Evolutionary conservation across 2,797 vertebrate genomes (phyloP).

Genomic region (Lacerta viridis): DNA sequence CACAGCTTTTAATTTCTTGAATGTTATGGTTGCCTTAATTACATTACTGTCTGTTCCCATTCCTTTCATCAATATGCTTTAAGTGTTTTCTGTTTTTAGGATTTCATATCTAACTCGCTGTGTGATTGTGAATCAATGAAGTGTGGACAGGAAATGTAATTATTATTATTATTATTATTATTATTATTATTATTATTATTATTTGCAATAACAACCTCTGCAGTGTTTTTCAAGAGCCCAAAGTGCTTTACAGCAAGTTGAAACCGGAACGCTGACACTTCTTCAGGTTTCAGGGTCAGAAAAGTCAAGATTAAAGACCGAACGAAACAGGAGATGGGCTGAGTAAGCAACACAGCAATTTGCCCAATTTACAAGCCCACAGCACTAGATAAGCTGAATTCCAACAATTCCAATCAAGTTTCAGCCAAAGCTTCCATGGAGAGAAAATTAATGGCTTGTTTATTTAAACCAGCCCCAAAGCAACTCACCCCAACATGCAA

Average conservation of each 20-base stretch:
- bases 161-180: too few relatives aligned
- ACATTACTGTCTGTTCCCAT: too few relatives aligned
- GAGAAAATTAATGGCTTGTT: conserved; percentile 29
- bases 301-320: neutral
- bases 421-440: conserved; percentile 35
- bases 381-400: conserved; percentile 4
- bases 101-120: too few relatives aligned
- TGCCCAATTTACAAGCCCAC: conserved; percentile 30
- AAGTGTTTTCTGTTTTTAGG: too few relatives aligned
- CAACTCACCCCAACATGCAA: neutral
- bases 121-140: too few relatives aligned
- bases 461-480: conserved; percentile 2
- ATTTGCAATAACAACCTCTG: neutral
- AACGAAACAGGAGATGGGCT: neutral
- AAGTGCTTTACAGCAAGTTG: neutral
- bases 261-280: neutral
- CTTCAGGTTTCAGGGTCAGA: neutral
- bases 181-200: too few relatives aligned
- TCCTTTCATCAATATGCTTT: too few relatives aligned
- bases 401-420: neutral
- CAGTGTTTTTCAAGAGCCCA: neutral
- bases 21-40: too few relatives aligned
- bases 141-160: too few relatives aligned
- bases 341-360: neutral
- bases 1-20: too few relatives aligned